Evolutionary conservation across 2,113 vertebrate species (phyloP).

Genomic region (Ceratotherium simum): DNA sequence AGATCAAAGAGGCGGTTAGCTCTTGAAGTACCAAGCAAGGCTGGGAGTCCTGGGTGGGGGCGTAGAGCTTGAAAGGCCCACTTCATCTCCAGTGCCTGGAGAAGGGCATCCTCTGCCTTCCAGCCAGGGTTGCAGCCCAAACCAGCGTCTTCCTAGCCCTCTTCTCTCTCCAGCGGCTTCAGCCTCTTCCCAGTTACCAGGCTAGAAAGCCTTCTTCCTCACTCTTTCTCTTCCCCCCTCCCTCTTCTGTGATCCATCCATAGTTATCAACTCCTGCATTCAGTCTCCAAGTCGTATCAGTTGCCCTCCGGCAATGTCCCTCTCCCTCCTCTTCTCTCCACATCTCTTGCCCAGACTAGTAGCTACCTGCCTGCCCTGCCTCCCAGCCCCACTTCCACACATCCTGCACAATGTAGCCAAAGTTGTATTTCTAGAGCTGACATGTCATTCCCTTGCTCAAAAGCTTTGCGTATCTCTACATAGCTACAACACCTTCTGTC

Average conservation of each 20-base stretch:
- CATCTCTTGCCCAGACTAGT: not conserved
- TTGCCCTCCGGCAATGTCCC: not conserved
- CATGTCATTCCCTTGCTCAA: not conserved
- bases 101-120: not conserved
- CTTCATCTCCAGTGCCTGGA: not conserved
- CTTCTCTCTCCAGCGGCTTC: not conserved
- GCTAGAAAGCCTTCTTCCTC: not conserved
- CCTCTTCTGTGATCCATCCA: not conserved
- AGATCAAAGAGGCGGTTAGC: not conserved
- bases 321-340: not conserved
- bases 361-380: not conserved
- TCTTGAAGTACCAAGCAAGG: not conserved
- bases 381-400: not conserved
- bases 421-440: not conserved
- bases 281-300: not conserved
- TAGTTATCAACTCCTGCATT: not conserved
- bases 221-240: not conserved
- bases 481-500: not conserved
- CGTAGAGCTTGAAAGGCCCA: not conserved
- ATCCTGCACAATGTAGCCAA: not conserved
- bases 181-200: not conserved
- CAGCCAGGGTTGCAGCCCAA: not conserved
- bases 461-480: not conserved
- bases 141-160: not conserved
- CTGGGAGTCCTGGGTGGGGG: not conserved